Evolutionary conservation across 2,113 vertebrate species (phyloP).

Genomic region (Procavia capensis): DNA sequence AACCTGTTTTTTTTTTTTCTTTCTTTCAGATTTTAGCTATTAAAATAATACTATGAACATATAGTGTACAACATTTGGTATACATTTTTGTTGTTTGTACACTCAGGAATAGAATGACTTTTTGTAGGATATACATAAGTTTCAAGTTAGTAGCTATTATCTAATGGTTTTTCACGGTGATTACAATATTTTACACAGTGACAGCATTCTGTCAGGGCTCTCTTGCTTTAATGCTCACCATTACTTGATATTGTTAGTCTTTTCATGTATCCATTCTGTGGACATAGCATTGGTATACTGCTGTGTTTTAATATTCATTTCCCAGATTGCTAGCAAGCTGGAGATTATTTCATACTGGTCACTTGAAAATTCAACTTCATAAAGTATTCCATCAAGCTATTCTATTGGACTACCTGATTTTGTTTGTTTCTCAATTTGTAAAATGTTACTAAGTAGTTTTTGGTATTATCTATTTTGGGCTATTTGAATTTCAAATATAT

Average conservation of each 20-base stretch:
- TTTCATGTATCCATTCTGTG: background rate
- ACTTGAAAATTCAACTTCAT: background rate
- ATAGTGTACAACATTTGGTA: no score
- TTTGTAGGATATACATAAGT: no score
- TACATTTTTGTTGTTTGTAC: no score
- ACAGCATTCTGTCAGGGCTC: background rate
- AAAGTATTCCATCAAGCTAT: background rate
- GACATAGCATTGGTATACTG: background rate
- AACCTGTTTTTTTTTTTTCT: no score
- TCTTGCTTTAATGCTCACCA: no score
- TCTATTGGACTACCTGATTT: background rate
- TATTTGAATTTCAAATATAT: background rate
- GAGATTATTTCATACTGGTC: background rate
- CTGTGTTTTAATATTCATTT: background rate
- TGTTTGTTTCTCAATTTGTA: slow-evolving; percentile 4
- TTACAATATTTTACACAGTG: background rate
- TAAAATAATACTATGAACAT: no score
- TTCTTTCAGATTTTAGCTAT: no score
- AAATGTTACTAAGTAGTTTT: background rate
- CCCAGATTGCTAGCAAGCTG: background rate
- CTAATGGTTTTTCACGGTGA: background rate
- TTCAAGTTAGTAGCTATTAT: background rate
- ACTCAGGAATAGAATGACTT: no score
- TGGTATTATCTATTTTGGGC: background rate
- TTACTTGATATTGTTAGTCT: no score